Conservation (phyloP, 2,797 vertebrate species). For the Darevskia nairensis region DNA sequence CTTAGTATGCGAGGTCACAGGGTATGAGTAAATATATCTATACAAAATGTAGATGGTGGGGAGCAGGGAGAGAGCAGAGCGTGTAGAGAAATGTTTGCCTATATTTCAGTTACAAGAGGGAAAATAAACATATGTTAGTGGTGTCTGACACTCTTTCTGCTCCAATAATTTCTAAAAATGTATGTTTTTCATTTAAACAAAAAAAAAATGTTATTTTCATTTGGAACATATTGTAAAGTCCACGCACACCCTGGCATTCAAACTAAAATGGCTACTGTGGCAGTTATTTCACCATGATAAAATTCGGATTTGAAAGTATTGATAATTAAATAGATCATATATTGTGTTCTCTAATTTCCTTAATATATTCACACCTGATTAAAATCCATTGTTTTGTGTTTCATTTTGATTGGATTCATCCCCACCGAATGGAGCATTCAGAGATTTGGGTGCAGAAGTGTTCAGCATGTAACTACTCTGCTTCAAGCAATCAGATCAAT, state of each 20-base stretch:
- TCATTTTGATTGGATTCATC: slow-evolving; percentile 3
- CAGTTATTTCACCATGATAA: slow-evolving; percentile 21
- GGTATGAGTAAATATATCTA: slow-evolving; percentile 73
- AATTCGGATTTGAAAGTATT: slow-evolving; percentile 27
- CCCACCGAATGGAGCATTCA: background rate
- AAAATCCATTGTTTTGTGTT: background rate
- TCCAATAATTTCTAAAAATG: slow-evolving; percentile 76
- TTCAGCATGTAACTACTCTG: background rate
- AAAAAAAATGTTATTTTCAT: slow-evolving; percentile 68
- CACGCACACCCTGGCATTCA: slow-evolving; percentile 26
- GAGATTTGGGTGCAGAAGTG: background rate
- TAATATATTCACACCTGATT: background rate
- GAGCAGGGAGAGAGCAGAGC: background rate
- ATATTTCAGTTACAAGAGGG: slow-evolving; percentile 73
- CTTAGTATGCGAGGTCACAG: slow-evolving; percentile 58
- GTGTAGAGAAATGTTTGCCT: slow-evolving; percentile 71
- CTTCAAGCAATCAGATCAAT: background rate
- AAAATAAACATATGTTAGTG: slow-evolving; percentile 81
- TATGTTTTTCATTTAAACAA: slow-evolving; percentile 75
- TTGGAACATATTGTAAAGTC: slow-evolving; percentile 59
- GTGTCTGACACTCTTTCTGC: slow-evolving; percentile 82
- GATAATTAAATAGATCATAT: background rate
- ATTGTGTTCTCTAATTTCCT: background rate
- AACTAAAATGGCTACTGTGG: slow-evolving; percentile 38
- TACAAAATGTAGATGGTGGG: slow-evolving; percentile 68